Base-by-base conservation (phyloP, 2,113 vertebrate genomes). In the Ictidomys tridecemlineatus region DNA sequence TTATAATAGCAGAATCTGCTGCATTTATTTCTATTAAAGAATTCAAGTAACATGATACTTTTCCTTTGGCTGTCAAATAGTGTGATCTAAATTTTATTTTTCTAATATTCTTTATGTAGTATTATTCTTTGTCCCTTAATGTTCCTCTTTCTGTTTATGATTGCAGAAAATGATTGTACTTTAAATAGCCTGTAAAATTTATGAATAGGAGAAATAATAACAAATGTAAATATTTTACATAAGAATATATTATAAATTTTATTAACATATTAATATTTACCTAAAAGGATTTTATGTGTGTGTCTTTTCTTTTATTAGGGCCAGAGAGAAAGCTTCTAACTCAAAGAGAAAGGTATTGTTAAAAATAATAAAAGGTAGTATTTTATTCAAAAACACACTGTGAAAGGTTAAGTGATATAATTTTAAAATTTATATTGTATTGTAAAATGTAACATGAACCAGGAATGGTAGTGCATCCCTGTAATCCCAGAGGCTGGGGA, bases 1-100 rank as follows among this genome's bases (percentile, higher is more conserved):
- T 99, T 70, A 98, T 99, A 30, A 98, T 99, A 99, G 96, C 99
- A 99, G 11, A 32, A 67, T 45, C 14, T 65, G 30, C 4, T 32
- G 12, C 14, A 65, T 67, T 12, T 67, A 12, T 34, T 67, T 67
- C 28, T 67, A 67, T 34, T 26, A 67, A 67, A 32, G 13, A 67
- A 67, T 34, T 13, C 30, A 67, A 26, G 24, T 8, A 24, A 10
- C 58, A 61, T 61, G 20, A 26, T 16, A 26, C 6, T 61, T 61
- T 61, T 61, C 22, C 58, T 22, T 61, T 61, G 20, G 22, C 22
- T 61, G 58, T 88, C 48, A 70, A 42, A 61, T 34, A 34, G 7
- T 13, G 86, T 87, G 11, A 77, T 87, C 37, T 91, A 84, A 78
- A 61, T 88, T 84, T 85, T 73, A 67, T 73, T 37, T 85, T 89